Evolutionary conservation across 2,113 vertebrate species (phyloP).

Genomic region (Corythornis cristatus): DNA sequence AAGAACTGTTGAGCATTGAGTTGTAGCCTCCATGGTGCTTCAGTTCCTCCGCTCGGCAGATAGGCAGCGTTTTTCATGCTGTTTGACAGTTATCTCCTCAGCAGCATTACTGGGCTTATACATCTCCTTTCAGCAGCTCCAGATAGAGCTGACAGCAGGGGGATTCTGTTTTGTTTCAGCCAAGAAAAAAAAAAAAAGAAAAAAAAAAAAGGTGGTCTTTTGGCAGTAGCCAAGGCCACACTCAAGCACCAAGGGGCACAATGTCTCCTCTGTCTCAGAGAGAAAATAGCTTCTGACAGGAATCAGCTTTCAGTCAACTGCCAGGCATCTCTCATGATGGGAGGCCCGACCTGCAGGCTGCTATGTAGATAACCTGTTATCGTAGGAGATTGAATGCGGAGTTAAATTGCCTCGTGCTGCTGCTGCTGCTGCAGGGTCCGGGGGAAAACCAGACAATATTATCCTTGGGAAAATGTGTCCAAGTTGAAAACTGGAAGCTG

Average conservation of each 20-base stretch:
- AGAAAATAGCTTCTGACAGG: conserved; percentile 81
- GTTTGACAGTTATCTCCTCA: conserved; percentile 77
- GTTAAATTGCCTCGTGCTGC: background rate
- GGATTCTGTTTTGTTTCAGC: conserved; percentile 79
- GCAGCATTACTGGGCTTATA: conserved; percentile 63
- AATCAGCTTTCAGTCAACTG: conserved; percentile 83
- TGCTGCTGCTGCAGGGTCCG: conserved; percentile 13
- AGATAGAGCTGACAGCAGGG: conserved; percentile 73
- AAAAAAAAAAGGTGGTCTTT: conserved; percentile 76
- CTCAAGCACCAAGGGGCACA: conserved; percentile 77
- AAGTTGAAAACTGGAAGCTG: background rate
- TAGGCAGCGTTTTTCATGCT: conserved; percentile 77
- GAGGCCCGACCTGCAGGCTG: conserved; percentile 51
- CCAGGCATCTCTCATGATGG: conserved; percentile 70
- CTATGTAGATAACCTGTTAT: conserved; percentile 62
- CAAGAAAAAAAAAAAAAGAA: conserved; percentile 32
- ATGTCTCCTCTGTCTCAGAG: conserved; percentile 77
- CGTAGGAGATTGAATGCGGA: conserved; percentile 31
- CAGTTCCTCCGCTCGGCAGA: conserved; percentile 59
- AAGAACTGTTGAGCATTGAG: conserved; percentile 76
- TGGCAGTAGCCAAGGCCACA: conserved; percentile 58
- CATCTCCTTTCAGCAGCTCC: conserved; percentile 74
- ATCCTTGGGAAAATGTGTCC: background rate
- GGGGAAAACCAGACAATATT: background rate
- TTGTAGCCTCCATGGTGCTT: conserved; percentile 76